These are phyloP conservation scores for Enteromius radiatus DNA, from an alignment of 2,797 vertebrate species.

Conservation along the genomic window DNA sequence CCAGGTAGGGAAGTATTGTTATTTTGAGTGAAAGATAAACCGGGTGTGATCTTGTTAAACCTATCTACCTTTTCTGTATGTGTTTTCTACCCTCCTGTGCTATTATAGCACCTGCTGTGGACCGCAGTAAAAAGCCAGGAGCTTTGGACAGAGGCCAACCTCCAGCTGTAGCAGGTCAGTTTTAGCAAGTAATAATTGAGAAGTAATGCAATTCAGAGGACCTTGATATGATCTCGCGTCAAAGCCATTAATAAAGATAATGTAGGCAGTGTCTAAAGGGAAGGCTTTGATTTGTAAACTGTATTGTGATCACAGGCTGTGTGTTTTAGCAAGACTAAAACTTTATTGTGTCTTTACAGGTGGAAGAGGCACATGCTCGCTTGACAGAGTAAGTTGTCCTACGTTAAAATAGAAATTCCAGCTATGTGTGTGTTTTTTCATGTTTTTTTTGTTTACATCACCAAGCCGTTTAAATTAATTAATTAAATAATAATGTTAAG, in stretches of 20 bases:
- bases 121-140: constrained; percentile 83
- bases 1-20: constrained; percentile 43
- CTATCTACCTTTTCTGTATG: not conserved
- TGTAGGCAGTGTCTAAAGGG: not conserved
- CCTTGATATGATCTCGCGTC: not conserved
- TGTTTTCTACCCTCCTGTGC: not conserved
- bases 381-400: constrained; percentile 43
- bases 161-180: constrained; percentile 60
- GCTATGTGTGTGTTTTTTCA: no score
- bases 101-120: constrained; percentile 73
- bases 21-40: not conserved
- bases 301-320: not conserved
- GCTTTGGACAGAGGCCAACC: constrained; percentile 56
- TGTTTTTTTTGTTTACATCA: no score
- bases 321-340: not conserved
- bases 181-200: not conserved
- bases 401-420: not conserved
- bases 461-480: no score
- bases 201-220: not conserved
- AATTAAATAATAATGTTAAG: no score
- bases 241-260: not conserved
- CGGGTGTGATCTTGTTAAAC: not conserved
- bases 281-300: not conserved
- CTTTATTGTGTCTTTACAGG: constrained; percentile 41
- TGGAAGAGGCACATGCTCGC: constrained; percentile 12